Base-by-base conservation (phyloP, 2,888 invertebrate genomes). In the Agrotis ipsilon region DNA sequence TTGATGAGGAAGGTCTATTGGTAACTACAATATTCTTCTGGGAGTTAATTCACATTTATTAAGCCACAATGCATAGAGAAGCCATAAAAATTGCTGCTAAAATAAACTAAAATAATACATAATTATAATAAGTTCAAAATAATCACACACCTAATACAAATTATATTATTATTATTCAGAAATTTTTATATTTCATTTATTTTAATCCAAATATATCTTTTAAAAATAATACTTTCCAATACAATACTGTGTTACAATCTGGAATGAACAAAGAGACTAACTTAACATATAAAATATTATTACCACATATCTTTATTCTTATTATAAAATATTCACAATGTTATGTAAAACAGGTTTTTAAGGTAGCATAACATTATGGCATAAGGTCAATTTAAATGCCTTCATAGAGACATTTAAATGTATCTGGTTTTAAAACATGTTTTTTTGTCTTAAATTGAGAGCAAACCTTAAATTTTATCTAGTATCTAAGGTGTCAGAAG, bases 291-390 rank as follows among this genome's bases (percentile, higher is more conserved):
- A 11, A n/a, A n/a, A 0, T 11, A 39, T 11, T 39, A 39, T 13
- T 52, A 27, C 7, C 11, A 43, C 3, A 69, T 55, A 16, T 13
- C 2, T 46, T n/a, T 52, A 18, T 0, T n/a, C n/a, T n/a, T 19
- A 32, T 21, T 24, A n/a, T 21, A 43, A 54, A 32, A 14, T 59
- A 68, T 68, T 48, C n/a, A 54, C 24, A 39, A 51, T 19, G 13
- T 60, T 45, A 48, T 46, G 13, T 60, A 18, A 78, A 80, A 75
- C 75, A 43, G 75, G 76, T 80, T 75, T 43, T n/a, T 49, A 58
- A 16, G 24, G 21, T 72, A 24, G 46, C 46, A 24, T 32, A 74
- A 27, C 43, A 59, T 18, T 52, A 63, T 3, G 3, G 7, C 27
- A 5, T 74, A 63, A 80, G 63, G 75, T 80, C 43, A 60, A 18